These are phyloP conservation scores for Teleogryllus occipitalis DNA, from an alignment of 1,140 invertebrate genomes.

Conservation along the genomic window DNA sequence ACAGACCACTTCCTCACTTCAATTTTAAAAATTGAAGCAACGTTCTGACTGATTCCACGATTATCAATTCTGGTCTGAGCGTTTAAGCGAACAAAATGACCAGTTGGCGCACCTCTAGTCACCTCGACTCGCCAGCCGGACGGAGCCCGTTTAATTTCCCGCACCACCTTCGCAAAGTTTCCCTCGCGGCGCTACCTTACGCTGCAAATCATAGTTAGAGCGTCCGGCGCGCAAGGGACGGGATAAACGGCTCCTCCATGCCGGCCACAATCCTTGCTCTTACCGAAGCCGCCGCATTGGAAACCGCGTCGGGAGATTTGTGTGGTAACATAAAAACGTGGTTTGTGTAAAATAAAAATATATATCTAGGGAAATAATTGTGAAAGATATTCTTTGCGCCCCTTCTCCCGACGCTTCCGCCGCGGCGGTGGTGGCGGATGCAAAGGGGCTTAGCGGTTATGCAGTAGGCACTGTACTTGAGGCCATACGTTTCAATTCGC, in stretches of 20 bases:
- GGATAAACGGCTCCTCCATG: neutral
- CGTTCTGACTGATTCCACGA: too few relatives aligned
- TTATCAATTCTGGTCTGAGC: too few relatives aligned
- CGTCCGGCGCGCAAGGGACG: neutral
- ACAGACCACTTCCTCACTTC: neutral
- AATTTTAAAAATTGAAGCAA: too few relatives aligned
- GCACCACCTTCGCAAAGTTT: neutral
- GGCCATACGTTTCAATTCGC: neutral
- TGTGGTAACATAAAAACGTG: neutral
- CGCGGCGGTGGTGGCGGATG: neutral
- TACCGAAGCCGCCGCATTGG: neutral
- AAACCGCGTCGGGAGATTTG: neutral
- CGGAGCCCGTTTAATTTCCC: neutral
- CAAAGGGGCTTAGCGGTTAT: neutral
- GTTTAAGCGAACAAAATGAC: too few relatives aligned
- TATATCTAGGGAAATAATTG: slow-evolving; percentile 2
- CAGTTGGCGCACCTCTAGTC: too few relatives aligned
- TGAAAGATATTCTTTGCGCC: slow-evolving; percentile 1
- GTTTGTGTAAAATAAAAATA: slow-evolving; percentile 6
- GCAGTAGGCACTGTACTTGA: neutral
- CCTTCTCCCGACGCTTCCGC: neutral
- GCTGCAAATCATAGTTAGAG: neutral
- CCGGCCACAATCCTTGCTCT: neutral
- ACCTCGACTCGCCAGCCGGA: too few relatives aligned
- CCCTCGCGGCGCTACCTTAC: neutral